phyloP scores from a whole-genome alignment of 2,113 vertebrate species.

The Jaculus jaculus region DNA sequence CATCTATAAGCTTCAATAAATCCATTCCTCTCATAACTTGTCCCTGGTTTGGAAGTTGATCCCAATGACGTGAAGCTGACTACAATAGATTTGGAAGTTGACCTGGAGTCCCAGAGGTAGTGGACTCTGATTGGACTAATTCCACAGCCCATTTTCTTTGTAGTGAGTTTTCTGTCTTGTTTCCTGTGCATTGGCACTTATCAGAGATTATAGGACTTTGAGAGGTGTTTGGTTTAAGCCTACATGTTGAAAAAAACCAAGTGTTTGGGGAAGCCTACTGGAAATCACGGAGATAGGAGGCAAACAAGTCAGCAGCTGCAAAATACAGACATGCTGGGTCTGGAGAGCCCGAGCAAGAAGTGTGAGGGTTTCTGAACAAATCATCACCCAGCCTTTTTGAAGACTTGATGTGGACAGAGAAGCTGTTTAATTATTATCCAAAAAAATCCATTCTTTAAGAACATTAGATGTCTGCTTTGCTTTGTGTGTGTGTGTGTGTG shows the following conservation, averaged over 20 bases:
- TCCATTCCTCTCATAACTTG: too few species aligned
- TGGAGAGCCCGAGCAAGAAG: neutral
- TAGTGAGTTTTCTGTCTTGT: neutral
- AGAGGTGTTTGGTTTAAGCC: neutral
- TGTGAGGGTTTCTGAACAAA: slow-evolving; percentile 21
- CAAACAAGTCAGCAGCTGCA: neutral
- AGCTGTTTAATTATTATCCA: slow-evolving; percentile 40
- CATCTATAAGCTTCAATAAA: too few species aligned
- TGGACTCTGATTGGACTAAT: neutral
- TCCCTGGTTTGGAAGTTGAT: too few species aligned
- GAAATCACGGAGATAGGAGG: slow-evolving; percentile 6
- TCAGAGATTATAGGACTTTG: neutral
- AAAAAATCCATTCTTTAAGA: slow-evolving; percentile 59
- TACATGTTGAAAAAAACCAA: slow-evolving; percentile 40
- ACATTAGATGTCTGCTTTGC: slow-evolving; percentile 61
- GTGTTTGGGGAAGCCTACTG: slow-evolving; percentile 2
- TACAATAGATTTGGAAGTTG: neutral
- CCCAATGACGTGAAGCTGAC: too few species aligned
- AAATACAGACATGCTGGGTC: neutral
- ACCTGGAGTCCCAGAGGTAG: neutral
- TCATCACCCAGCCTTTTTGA: neutral
- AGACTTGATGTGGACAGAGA: slow-evolving; percentile 34
- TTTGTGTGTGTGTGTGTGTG: slow-evolving; percentile 15
- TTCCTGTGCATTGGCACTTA: neutral
- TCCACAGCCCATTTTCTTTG: neutral